Base-by-base conservation (phyloP, 2,888 invertebrate species). In the Acleris emargana region DNA sequence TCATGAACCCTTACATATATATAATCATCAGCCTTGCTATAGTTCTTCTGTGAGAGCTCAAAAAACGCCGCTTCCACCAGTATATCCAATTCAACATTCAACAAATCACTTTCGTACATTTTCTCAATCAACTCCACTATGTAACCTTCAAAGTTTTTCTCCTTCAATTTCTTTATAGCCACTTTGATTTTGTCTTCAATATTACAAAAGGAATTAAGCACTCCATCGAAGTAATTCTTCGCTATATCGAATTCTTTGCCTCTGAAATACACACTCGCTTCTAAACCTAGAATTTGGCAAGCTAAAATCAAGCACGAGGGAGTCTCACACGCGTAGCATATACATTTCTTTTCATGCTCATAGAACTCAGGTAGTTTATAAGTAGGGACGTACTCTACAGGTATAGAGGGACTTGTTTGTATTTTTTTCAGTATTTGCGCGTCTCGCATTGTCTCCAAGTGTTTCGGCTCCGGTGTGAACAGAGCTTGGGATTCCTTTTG, bases 361-460 rank as follows among this genome's bases (percentile, higher is more conserved):
- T 88, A 74, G 32, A 86, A 87, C 0, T 82, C 80, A 0, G 89
- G 88, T 4, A 71, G 69, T 57, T 73, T 78, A 57, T 82, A 87
- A 0, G 80, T 77, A 0, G 84, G 81, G 0, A 86, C 79, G 0
- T 77, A 67, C 0, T 70, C 11, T 52, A 73, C 70, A 1, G 81
- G 72, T 13, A 82, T 9, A 0, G 83, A 78, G 0, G 89, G 88
- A 13, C 87, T 88, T 0, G 72, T 64, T n/a, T 79, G 80, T 0
- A 68, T 71, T 2, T 72, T 79, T 18, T 74, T 82, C n/a, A 83
- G 77, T 0, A 74, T 67, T 17, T 77, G 71, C 9, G 75, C 73
- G 7, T 90, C 87, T 0, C 86, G 60, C 86, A 90, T 88, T 0
- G 78, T 80, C 20, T 91, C 91, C 0, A 89, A n/a, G 3, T 80